Evolutionary conservation across 2,797 vertebrate genomes (phyloP).

Genomic region (Pelodytes ibericus): DNA sequence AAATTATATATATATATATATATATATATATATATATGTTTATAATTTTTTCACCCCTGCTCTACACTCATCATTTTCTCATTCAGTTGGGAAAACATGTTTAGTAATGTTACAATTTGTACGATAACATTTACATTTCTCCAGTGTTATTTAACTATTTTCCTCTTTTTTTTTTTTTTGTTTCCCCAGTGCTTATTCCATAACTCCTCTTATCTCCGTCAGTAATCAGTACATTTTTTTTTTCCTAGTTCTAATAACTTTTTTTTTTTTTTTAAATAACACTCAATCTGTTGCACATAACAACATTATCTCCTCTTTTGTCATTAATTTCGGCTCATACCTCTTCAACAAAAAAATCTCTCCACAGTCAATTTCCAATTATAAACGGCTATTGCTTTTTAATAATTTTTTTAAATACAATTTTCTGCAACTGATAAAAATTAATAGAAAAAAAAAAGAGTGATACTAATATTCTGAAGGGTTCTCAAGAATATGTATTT

Average conservation of each 20-base stretch:
- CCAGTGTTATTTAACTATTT: not conserved
- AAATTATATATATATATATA: too few species aligned
- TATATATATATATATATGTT: too few species aligned
- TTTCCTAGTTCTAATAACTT: slow-evolving; percentile 15
- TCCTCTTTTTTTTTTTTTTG: too few species aligned
- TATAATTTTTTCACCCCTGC: too few species aligned
- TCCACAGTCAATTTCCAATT: slow-evolving; percentile 30
- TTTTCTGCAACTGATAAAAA: slow-evolving; percentile 23
- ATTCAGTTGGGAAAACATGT: too few species aligned
- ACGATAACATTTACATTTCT: not conserved
- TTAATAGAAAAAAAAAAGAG: slow-evolving; percentile 10
- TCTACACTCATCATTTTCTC: too few species aligned
- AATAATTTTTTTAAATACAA: slow-evolving; percentile 20
- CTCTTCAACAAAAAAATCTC: slow-evolving; percentile 33
- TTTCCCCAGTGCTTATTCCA: not conserved
- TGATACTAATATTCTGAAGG: not conserved
- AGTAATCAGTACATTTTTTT: not conserved
- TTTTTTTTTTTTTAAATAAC: slow-evolving; percentile 15
- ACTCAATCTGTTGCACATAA: slow-evolving; percentile 21
- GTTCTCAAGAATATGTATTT: not conserved
- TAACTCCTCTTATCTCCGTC: not conserved
- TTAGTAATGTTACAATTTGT: not conserved
- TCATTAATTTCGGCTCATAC: slow-evolving; percentile 23
- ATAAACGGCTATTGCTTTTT: slow-evolving; percentile 19
- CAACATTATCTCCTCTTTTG: slow-evolving; percentile 33